Conservation (phyloP, 1,140 invertebrate species). For the Diorhabda elongata region DNA sequence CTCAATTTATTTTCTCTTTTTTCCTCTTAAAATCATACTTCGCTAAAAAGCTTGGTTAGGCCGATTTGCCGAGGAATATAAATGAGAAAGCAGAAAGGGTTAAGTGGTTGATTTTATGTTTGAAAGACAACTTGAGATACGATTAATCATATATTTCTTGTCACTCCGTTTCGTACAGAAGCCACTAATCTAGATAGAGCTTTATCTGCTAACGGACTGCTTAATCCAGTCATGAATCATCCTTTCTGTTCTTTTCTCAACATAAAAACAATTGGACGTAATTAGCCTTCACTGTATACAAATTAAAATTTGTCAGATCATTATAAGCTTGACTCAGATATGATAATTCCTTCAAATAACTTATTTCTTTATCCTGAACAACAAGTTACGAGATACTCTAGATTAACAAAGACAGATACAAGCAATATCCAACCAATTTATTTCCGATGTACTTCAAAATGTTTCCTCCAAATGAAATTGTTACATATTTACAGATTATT, state of each 20-base stretch:
- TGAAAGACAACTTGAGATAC: constrained; percentile 27
- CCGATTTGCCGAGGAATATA: constrained; percentile 20
- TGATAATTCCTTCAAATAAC: constrained; percentile 14
- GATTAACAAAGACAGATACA: no score
- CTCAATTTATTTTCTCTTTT: not conserved
- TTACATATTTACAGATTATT: no score
- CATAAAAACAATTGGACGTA: constrained; percentile 14
- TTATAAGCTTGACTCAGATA: constrained; percentile 8
- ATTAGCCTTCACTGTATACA: constrained; percentile 21
- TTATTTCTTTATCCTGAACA: not conserved
- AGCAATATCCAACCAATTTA: no score
- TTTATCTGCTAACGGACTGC: constrained; percentile 35
- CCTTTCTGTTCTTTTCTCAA: constrained; percentile 28
- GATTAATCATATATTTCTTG: constrained; percentile 38
- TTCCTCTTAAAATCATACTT: constrained; percentile 1
- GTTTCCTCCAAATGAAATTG: no score
- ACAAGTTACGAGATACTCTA: no score
- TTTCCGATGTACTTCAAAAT: no score
- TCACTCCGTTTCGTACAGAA: constrained; percentile 25
- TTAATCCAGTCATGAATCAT: constrained; percentile 33
- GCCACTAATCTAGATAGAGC: constrained; percentile 35
- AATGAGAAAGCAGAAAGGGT: constrained; percentile 24
- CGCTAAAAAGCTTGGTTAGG: not conserved
- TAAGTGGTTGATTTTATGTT: constrained; percentile 23
- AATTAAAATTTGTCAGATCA: constrained; percentile 14